Evolutionary conservation across 1,140 invertebrate genomes (phyloP).

Genomic region (Zaprionus davidi): DNA sequence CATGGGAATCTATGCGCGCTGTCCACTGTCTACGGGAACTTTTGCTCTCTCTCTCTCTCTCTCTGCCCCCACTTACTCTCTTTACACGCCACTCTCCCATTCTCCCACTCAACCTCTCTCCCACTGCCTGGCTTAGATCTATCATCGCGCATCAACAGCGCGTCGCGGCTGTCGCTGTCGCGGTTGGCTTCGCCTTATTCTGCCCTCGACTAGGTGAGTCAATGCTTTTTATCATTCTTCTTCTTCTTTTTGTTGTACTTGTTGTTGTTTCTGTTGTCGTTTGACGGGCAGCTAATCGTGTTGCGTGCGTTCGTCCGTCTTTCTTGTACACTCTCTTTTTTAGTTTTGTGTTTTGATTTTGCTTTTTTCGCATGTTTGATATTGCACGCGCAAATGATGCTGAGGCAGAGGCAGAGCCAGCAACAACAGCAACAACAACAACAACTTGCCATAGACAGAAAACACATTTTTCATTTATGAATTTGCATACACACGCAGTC

Average conservation of each 20-base stretch:
- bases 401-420: conserved; percentile 33
- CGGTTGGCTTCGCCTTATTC: conserved; percentile 6
- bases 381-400: conserved; percentile 56
- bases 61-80: neutral
- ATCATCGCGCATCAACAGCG: conserved; percentile 40
- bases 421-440: conserved; percentile 34
- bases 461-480: conserved; percentile 69
- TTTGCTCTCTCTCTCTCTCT: conserved; percentile 7
- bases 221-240: conserved; percentile 46
- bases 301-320: conserved; percentile 20
- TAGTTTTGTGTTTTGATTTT: conserved; percentile 14
- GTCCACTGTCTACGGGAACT: conserved; percentile 26
- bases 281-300: conserved; percentile 29
- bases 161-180: conserved; percentile 8
- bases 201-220: conserved; percentile 64
- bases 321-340: conserved; percentile 8
- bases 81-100: neutral
- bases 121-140: conserved; percentile 33
- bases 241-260: neutral
- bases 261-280: conserved; percentile 16
- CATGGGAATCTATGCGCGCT: conserved; percentile 29
- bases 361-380: conserved; percentile 30
- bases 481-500: conserved; percentile 78
- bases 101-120: conserved; percentile 1
- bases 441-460: conserved; percentile 44